phyloP scores from a whole-genome alignment of 1,140 invertebrate species.

The Musca domestica region DNA sequence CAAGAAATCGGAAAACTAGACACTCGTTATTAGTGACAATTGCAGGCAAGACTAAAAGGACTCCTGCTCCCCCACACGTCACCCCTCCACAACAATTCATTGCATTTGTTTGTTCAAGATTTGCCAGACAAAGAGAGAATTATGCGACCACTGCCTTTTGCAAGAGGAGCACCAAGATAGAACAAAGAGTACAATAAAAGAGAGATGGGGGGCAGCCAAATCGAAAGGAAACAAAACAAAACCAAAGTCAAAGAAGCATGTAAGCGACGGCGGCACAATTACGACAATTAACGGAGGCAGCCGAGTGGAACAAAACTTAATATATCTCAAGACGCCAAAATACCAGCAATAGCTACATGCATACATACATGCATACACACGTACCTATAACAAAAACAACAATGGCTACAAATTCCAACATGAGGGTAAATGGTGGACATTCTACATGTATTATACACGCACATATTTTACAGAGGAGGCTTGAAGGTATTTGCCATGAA shows the following conservation, averaged over 20 bases:
- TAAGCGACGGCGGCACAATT: constrained; percentile 26
- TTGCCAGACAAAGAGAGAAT: background rate
- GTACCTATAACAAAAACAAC: no score
- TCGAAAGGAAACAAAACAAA: constrained; percentile 25
- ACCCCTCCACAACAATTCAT: no score
- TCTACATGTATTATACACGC: background rate
- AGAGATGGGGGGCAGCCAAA: constrained; percentile 29
- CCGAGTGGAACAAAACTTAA: constrained; percentile 27
- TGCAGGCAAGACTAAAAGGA: constrained; percentile 42
- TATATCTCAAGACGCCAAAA: background rate
- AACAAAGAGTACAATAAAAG: background rate
- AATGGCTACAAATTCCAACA: no score
- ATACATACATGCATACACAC: background rate
- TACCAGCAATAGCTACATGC: constrained; percentile 8
- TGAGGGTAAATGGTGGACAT: no score
- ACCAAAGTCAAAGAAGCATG: constrained; percentile 18
- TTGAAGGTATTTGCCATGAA: background rate
- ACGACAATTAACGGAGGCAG: constrained; percentile 27
- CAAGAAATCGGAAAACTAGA: constrained; percentile 39
- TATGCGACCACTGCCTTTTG: background rate
- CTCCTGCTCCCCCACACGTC: background rate
- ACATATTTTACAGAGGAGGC: no score
- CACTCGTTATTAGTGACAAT: constrained; percentile 54
- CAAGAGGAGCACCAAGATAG: background rate
- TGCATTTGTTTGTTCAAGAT: background rate